phyloP scores from a whole-genome alignment of 2,797 vertebrate genomes.

The Cetoscarus ocellatus region DNA sequence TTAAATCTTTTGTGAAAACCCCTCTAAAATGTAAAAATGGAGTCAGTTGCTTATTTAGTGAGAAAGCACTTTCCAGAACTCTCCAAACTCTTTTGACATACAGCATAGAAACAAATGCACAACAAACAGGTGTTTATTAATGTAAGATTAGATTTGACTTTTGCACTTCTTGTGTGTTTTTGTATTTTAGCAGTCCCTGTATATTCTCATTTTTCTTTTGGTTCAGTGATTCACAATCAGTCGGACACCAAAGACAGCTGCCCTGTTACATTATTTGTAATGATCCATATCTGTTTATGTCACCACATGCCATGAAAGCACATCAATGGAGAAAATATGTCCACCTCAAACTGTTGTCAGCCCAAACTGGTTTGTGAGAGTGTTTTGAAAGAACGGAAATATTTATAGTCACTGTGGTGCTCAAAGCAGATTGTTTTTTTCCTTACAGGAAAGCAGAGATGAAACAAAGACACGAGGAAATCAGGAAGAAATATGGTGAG shows the following conservation, averaged over 20 bases:
- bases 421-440: slow-evolving; percentile 49
- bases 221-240: not conserved
- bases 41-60: no score
- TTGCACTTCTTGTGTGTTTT: not conserved
- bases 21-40: no score
- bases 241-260: not conserved
- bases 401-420: slow-evolving; percentile 11
- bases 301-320: slow-evolving; percentile 14
- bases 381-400: slow-evolving; percentile 24
- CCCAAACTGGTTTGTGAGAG: slow-evolving; percentile 64
- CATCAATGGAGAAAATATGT: not conserved
- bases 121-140: not conserved
- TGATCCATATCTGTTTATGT: slow-evolving; percentile 27
- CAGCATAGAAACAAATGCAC: no score
- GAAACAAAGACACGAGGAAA: slow-evolving; percentile 94
- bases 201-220: not conserved
- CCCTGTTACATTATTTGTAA: slow-evolving; percentile 14
- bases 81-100: no score
- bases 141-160: not conserved
- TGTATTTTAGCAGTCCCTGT: not conserved
- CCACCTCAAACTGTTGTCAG: slow-evolving; percentile 41
- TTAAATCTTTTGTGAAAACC: no score
- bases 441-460: slow-evolving; percentile 90
- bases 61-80: no score
- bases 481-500: slow-evolving; percentile 96